Conservation (phyloP, 2,797 vertebrate species). For the Ispidina lecontei region DNA sequence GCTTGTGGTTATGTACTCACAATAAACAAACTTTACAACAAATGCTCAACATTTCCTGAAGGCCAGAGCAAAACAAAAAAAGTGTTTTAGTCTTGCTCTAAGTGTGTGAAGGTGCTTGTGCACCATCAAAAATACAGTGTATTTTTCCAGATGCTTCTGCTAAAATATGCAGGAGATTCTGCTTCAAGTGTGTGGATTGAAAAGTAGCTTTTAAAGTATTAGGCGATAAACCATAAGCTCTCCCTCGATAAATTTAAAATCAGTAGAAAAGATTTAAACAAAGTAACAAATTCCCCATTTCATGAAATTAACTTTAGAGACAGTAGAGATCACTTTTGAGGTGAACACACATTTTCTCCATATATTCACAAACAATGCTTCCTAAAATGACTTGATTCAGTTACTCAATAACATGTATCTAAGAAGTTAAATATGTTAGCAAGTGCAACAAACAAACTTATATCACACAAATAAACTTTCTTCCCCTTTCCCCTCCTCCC, state of each 20-base stretch:
- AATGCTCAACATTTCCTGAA: background rate
- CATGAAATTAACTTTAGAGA: background rate
- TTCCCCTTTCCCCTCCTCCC: accelerated
- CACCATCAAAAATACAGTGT: background rate
- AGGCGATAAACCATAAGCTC: background rate
- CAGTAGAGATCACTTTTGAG: background rate
- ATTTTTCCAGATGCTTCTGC: background rate
- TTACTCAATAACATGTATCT: background rate
- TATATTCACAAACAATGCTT: background rate
- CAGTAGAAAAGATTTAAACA: background rate
- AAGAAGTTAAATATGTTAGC: background rate
- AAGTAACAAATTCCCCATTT: background rate
- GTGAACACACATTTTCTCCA: background rate
- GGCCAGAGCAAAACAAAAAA: background rate
- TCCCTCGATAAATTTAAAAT: background rate
- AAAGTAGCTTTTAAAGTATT: background rate
- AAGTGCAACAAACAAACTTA: background rate
- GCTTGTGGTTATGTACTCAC: background rate
- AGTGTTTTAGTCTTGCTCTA: background rate
- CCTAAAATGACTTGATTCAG: background rate
- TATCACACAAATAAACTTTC: background rate
- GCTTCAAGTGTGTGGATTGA: background rate
- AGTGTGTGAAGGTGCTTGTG: background rate
- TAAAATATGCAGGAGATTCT: background rate
- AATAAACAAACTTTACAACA: background rate